These are phyloP conservation scores for Spodoptera exigua DNA, from an alignment of 2,888 invertebrate genomes.

Conservation along the genomic window DNA sequence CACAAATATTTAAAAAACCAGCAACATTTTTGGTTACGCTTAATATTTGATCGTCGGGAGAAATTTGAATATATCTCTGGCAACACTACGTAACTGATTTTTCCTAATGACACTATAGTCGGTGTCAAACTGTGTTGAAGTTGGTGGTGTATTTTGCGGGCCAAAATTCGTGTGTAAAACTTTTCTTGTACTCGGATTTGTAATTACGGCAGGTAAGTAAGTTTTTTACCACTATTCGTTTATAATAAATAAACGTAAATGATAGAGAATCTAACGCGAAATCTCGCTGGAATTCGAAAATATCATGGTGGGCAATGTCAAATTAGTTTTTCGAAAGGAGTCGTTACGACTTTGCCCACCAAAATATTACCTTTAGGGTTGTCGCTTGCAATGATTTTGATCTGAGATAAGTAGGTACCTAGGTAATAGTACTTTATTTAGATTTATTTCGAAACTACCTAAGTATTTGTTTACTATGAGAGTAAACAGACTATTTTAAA, in stretches of 20 bases:
- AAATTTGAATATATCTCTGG: conserved; percentile 14
- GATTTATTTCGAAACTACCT: too few relatives aligned
- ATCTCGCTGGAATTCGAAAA: conserved; percentile 4
- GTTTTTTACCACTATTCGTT: conserved; percentile 14
- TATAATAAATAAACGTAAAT: conserved; percentile 4
- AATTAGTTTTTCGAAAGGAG: too few relatives aligned
- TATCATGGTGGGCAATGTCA: conserved; percentile 9
- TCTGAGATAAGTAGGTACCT: too few relatives aligned
- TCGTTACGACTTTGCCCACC: too few relatives aligned
- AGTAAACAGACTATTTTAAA: too few relatives aligned
- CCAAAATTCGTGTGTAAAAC: conserved; percentile 14
- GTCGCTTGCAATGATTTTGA: too few relatives aligned
- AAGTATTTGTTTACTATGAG: too few relatives aligned
- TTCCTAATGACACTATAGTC: conserved; percentile 7
- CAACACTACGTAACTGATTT: conserved; percentile 12
- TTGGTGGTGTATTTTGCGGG: conserved; percentile 22
- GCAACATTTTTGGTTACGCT: conserved; percentile 17
- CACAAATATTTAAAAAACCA: too few relatives aligned
- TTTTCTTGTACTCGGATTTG: conserved; percentile 1
- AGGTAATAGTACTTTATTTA: too few relatives aligned
- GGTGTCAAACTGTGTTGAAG: conserved; percentile 12
- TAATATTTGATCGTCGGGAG: conserved; percentile 5
- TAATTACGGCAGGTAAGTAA: conserved; percentile 15
- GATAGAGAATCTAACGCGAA: conserved; percentile 6
- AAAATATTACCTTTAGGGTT: too few relatives aligned